Base-by-base conservation (phyloP, 2,888 invertebrate species). In the Platycheirus albimanus region DNA sequence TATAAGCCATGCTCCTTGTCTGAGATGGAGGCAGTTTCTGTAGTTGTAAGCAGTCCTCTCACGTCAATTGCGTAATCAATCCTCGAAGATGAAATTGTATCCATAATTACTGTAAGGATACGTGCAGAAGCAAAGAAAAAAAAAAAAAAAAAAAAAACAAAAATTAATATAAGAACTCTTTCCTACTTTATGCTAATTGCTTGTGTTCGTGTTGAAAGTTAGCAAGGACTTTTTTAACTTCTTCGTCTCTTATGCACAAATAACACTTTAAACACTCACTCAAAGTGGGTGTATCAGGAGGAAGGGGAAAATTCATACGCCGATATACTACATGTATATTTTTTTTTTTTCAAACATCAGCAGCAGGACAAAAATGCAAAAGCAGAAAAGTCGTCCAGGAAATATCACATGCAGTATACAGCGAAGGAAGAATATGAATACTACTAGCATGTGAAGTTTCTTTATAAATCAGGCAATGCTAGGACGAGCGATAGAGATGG, bases 231-330 rank as follows among this genome's bases (percentile, higher is more conserved):
- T 41, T n/a, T 17, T 11, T 36, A 24, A 20, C 17, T 15, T 20
- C 20, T 30, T 49, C 38, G 11, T 54, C 15, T 19, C 63, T 58
- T 38, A 70, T 71, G 17, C 63, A 51, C 74, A 69, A 80, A 79
- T 69, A 80, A 76, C 70, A 76, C 80, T 77, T 81, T 81, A 83
- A 78, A 71, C 81, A 71, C 81, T 77, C 66, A 77, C 71, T 71
- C 66, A 67, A 63, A 38, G 20, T 8, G 24, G n/a, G 19, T n/a
- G n/a, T n/a, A n/a, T n/a, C n/a, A 4, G 33, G 13, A 13, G 10
- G n/a, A 41, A 36, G 24, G 8, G n/a, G 24, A 10, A 33, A n/a
- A 13, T n/a, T n/a, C 33, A 56, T 71, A 58, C 64, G 67, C 49
- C 51, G 49, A 66, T 66, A 54, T 47, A 33, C 5, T 33, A 33